These are phyloP conservation scores for Ceratina japonica DNA, from an alignment of 1,140 invertebrate genomes.

Conservation along the genomic window DNA sequence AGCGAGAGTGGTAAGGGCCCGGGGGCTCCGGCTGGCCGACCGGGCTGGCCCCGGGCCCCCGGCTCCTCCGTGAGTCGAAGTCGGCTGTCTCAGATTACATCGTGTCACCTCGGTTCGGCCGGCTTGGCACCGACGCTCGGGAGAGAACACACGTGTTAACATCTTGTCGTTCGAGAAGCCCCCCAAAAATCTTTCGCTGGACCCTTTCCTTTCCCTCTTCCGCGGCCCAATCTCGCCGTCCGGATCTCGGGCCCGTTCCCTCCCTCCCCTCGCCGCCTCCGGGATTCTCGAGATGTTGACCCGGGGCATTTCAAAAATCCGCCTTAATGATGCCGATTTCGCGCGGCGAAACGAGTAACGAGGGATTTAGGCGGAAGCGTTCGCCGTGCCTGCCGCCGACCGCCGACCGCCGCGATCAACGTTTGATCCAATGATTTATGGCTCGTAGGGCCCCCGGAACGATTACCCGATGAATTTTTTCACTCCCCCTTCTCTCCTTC, in stretches of 20 bases:
- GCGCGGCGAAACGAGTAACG: slow-evolving; percentile 4
- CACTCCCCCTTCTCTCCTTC: background rate
- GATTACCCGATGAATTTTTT: slow-evolving; percentile 10
- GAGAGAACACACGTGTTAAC: slow-evolving; percentile 72
- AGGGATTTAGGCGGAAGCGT: slow-evolving; percentile 14
- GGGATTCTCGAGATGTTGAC: slow-evolving; percentile 28
- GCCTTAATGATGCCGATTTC: slow-evolving; percentile 42
- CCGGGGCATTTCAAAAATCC: slow-evolving; percentile 42
- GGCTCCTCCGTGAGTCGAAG: slow-evolving; percentile 50
- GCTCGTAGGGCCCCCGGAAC: slow-evolving; percentile 4
- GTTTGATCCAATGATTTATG: slow-evolving; percentile 40
- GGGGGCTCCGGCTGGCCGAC: too few relatives aligned
- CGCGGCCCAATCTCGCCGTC: slow-evolving; percentile 41
- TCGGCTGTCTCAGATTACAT: slow-evolving; percentile 74
- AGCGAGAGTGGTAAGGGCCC: too few relatives aligned
- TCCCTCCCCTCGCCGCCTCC: background rate
- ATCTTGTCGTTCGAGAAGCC: slow-evolving; percentile 70
- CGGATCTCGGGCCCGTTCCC: slow-evolving; percentile 23
- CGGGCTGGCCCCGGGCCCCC: too few relatives aligned
- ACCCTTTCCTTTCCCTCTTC: slow-evolving; percentile 8
- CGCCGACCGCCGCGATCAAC: background rate
- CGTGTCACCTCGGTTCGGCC: slow-evolving; percentile 68
- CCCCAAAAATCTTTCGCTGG: slow-evolving; percentile 41
- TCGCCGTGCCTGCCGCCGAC: slow-evolving; percentile 6
- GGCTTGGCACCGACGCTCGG: slow-evolving; percentile 57